Base-by-base conservation (phyloP, 2,797 vertebrate species). In the Anguilla pacifica region DNA sequence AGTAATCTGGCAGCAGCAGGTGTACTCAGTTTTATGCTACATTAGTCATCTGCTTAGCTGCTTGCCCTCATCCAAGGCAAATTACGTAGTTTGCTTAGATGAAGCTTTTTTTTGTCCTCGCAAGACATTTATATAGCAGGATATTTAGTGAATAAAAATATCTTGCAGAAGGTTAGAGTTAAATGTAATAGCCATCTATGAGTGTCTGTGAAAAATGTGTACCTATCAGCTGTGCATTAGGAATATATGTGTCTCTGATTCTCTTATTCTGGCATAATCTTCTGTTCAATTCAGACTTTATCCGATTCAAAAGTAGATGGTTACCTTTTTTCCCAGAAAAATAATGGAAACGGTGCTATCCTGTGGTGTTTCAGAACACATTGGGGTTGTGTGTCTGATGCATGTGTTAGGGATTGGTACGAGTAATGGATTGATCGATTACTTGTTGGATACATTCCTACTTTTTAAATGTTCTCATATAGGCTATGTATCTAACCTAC, bases 1-100 rank as follows among this genome's bases (percentile, higher is more conserved):
- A 96, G 96, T 93, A 19, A 85, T 49, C 22, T 19, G 49, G 0
- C 49, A 2, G 49, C 35, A 9, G 67, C n/a, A 57, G 67, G n/a
- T 28, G 67, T 31, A 19, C 74, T 43, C 13, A 1, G 15, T 17
- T 3, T 74, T 74, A 9, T 22, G 10, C 13, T 39, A 39, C 70
- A 35, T 79, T 79, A 79, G 74, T 79, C 31, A 77, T 46, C 53
- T 61, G 17, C 57, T 59, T 49, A 19, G 51, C 53, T 31, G 53
- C 35, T 46, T 6, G 15, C 28, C 2, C 79, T n/a, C 22, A 49
- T 82, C 46, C 79, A 49, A n/a, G 43, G 22, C 46, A 51, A n/a
- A n/a, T 82, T n/a, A 28, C 9, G 43, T 19, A 82, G 25, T 46
- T 82, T 82, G n/a, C 77, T 13, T 39, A 10, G 28, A 31, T 64